These are phyloP conservation scores for Lepidothrix coronata DNA, from an alignment of 2,113 vertebrate genomes.

Conservation along the genomic window DNA sequence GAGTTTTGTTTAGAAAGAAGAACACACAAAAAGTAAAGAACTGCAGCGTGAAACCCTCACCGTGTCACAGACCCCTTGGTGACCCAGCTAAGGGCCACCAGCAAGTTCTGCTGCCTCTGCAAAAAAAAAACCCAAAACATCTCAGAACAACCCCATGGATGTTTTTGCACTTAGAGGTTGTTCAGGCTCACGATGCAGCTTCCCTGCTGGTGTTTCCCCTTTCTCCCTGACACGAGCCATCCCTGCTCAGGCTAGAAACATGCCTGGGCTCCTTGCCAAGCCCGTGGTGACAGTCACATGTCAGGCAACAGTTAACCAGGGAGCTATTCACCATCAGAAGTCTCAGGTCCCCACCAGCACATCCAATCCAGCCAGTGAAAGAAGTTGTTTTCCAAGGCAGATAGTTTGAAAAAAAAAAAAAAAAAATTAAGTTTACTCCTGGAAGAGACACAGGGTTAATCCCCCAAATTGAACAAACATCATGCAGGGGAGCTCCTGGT, in stretches of 20 bases:
- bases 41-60: fast-evolving
- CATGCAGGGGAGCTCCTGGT: background rate
- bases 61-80: fast-evolving
- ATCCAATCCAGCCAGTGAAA: fast-evolving
- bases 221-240: background rate
- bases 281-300: background rate
- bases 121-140: background rate
- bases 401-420: fast-evolving
- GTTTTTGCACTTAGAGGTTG: background rate
- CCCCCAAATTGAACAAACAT: fast-evolving
- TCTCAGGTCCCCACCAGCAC: background rate
- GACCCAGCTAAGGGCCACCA: background rate
- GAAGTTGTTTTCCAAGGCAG: background rate
- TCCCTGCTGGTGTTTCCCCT: background rate
- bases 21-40: background rate
- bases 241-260: background rate
- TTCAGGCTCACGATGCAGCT: background rate
- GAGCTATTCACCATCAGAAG: background rate
- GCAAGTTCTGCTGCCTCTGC: background rate
- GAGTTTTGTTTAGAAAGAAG: background rate
- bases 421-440: background rate
- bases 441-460: fast-evolving
- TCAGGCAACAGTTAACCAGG: background rate
- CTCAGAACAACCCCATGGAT: fast-evolving
- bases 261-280: background rate